Conservation (phyloP, 2,888 invertebrate species). For the Orthosia incerta region DNA sequence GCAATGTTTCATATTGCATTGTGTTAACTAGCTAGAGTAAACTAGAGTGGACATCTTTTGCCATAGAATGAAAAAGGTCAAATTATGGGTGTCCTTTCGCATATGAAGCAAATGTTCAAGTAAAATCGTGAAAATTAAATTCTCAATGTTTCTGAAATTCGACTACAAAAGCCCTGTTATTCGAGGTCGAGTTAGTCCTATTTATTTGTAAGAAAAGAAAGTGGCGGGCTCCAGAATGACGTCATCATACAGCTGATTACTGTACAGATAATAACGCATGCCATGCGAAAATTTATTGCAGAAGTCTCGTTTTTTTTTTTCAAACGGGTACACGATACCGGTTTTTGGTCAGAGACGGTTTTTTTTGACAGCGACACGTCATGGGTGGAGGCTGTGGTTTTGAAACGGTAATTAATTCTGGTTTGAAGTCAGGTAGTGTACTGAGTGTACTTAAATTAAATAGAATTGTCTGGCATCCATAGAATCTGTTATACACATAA, state of each 20-base stretch:
- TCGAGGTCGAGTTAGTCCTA: background rate
- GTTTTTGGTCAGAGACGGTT: slow-evolving; percentile 47
- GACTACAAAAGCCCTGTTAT: slow-evolving; percentile 1
- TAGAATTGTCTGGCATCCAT: slow-evolving; percentile 3
- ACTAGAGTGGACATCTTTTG: background rate
- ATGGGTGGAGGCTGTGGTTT: slow-evolving; percentile 40
- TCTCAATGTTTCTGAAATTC: background rate
- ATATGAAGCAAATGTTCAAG: background rate
- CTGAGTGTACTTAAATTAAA: slow-evolving; percentile 6
- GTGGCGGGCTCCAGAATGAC: slow-evolving; percentile 58
- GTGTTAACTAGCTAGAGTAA: background rate
- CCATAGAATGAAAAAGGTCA: background rate
- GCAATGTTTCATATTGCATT: slow-evolving; percentile 1
- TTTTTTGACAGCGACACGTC: slow-evolving; percentile 49
- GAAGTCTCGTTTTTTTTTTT: slow-evolving; percentile 52
- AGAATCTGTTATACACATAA: background rate
- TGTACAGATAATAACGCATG: slow-evolving; percentile 57
- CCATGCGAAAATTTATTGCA: slow-evolving; percentile 55
- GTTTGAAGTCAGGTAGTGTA: slow-evolving; percentile 3
- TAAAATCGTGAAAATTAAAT: background rate
- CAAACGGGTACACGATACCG: slow-evolving; percentile 47
- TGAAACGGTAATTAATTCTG: slow-evolving; percentile 56
- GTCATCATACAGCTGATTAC: slow-evolving; percentile 62
- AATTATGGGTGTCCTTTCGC: background rate
- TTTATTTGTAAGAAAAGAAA: slow-evolving; percentile 64